Evolutionary conservation across 2,113 vertebrate species (phyloP).

Genomic region (Planiliza haematocheilus): DNA sequence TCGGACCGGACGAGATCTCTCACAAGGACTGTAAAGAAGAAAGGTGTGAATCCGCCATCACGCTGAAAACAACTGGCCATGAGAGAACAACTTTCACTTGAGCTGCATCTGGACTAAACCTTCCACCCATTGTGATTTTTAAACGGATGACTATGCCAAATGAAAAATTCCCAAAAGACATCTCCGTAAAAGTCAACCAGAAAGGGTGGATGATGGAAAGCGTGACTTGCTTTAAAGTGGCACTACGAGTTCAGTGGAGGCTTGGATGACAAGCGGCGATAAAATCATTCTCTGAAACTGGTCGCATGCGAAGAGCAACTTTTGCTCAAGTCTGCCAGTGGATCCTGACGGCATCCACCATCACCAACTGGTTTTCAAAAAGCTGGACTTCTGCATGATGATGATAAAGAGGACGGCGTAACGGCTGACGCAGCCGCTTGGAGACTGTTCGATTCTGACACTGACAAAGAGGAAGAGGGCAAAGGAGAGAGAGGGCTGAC

Average conservation of each 20-base stretch:
- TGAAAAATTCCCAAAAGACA: conserved; percentile 45
- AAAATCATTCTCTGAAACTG: conserved; percentile 19
- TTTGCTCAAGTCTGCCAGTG: neutral
- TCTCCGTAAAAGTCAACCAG: neutral
- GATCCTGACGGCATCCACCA: neutral
- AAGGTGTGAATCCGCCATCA: conserved; percentile 28
- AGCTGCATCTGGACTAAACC: too few species aligned
- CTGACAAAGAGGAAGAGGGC: too few species aligned
- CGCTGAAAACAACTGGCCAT: conserved; percentile 45
- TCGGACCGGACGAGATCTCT: conserved; percentile 25
- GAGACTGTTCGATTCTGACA: too few species aligned
- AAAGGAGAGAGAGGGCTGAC: too few species aligned
- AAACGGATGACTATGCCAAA: conserved; percentile 53
- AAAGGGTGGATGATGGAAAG: conserved; percentile 32
- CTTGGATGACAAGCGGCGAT: conserved; percentile 14
- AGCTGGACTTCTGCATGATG: neutral
- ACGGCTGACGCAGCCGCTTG: too few species aligned
- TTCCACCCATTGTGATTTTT: too few species aligned
- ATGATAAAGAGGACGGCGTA: too few species aligned
- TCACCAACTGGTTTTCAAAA: neutral
- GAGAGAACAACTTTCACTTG: too few species aligned
- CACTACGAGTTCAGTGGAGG: conserved; percentile 4
- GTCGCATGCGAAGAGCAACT: neutral
- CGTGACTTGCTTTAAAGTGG: conserved; percentile 41
- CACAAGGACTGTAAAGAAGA: too few species aligned